Percentiles rank a stretch among this genome's conserved stretches.
phyloP scores from a whole-genome alignment of 2,113 vertebrate species.

The Hippocampus mohnikei region DNA sequence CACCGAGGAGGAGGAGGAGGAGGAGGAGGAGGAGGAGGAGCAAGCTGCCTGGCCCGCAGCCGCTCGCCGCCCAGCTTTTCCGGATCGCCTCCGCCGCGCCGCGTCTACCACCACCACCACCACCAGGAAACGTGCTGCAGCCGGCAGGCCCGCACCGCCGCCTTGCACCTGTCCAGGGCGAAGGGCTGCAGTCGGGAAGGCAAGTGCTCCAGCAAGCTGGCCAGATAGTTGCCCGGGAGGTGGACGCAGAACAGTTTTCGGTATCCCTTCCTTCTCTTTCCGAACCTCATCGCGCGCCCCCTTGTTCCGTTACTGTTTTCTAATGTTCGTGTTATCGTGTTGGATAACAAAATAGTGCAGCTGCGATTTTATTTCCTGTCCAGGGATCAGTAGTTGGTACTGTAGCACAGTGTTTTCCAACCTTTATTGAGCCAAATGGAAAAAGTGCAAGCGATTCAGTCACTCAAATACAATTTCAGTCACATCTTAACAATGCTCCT shows the following conservation, averaged over 20 bases:
- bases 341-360: conserved; percentile 10
- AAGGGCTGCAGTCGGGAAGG: conserved; percentile 79
- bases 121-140: conserved; percentile 85
- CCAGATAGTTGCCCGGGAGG: conserved; percentile 81
- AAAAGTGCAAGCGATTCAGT: too few relatives aligned
- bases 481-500: not conserved
- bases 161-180: conserved; percentile 74
- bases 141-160: conserved; percentile 79
- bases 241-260: conserved; percentile 6
- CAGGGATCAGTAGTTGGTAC: conserved; percentile 12
- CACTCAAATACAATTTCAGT: not conserved
- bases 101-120: conserved; percentile 82
- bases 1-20: conserved; percentile 74
- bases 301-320: conserved; percentile 3
- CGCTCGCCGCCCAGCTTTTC: conserved; percentile 95
- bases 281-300: conserved; percentile 11
- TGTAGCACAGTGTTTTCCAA: conserved; percentile 10
- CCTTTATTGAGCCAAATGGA: not conserved
- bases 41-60: conserved; percentile 81
- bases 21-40: conserved; percentile 52
- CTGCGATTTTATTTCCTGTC: conserved; percentile 8
- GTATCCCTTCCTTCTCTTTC: conserved; percentile 12
- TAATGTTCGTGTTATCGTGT: not conserved
- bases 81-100: conserved; percentile 88
- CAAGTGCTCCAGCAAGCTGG: conserved; percentile 91